Base-by-base conservation (phyloP, 2,888 invertebrate species). In the Ectobius pallidus region DNA sequence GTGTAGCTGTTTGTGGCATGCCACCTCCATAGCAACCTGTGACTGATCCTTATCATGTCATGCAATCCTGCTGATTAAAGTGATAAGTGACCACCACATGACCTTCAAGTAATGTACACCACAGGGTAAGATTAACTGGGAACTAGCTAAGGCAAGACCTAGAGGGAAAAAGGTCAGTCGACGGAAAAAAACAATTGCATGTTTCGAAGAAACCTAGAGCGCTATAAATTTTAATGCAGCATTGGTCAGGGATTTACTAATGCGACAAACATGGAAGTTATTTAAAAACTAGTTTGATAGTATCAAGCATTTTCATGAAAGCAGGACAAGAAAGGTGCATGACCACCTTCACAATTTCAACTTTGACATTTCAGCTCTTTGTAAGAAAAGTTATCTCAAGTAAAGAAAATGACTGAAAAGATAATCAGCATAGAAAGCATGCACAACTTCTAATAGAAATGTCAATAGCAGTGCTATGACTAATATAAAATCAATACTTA, bases 1-100 rank as follows among this genome's bases (percentile, higher is more conserved):
- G 27, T 20, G 62, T 20, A 20, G 9, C 1, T 62, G 62, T 62
- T 20, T 46, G 46, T 65, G 65, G 30, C 65, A 65, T n/a, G 46
- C 27, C 27, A 25, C n/a, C 65, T 11, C 65, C 65, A 42, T 65
- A 65, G 65, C 46, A 65, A 65, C 65, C 39, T 27, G 25, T 18
- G 46, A 44, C 65, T 65, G 65, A 65, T 65, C 30, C 46, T 16
- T 65, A 65, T 65, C 65, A 65, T 44, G 65, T 44, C 65, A 65
- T 65, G 65, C 65, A 46, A 65, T 11, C 4, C 27, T 65, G 20
- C 20, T 14, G 32, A 27, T 61, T 61, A 34, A 61, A 46, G n/a
- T 14, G 46, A 55, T 14, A 55, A 55, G 2, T 55, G 27, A 11
- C 3, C 52, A 58, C 30, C 3, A 46, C 42, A 25, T 46, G 46